Conservation (phyloP, 2,113 vertebrate species). For the Poicephalus gulielmi region DNA sequence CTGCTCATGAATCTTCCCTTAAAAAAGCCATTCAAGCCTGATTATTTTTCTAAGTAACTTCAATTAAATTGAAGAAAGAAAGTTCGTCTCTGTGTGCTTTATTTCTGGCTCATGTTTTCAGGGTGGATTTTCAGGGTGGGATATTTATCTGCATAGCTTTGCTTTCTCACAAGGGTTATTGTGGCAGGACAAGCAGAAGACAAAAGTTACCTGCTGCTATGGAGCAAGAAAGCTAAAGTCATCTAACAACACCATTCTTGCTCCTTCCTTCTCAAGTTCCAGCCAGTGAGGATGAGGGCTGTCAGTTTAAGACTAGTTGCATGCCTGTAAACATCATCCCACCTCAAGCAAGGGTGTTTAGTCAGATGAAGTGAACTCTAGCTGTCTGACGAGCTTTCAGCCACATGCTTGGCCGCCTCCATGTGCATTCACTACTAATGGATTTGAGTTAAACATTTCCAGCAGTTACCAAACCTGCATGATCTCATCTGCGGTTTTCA, state of each 20-base stretch:
- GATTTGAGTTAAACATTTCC: background rate
- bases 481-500: background rate
- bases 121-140: background rate
- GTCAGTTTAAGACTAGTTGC: background rate
- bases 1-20: slow-evolving; percentile 75
- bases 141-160: background rate
- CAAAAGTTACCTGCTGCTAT: background rate
- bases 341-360: background rate
- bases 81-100: slow-evolving; percentile 63
- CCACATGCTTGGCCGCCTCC: background rate
- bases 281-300: background rate
- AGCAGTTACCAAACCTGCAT: background rate
- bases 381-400: background rate
- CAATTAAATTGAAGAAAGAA: slow-evolving; percentile 82
- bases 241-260: background rate
- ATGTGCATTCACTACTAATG: background rate
- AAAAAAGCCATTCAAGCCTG: slow-evolving; percentile 81
- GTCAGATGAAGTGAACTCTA: background rate
- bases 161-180: background rate
- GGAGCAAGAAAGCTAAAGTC: background rate
- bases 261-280: background rate
- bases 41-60: slow-evolving; percentile 87
- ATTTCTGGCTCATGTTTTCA: slow-evolving; percentile 24
- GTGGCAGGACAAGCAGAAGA: background rate
- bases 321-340: background rate